Base-by-base conservation (phyloP, 2,113 vertebrate genomes). In the Mellivora capensis region DNA sequence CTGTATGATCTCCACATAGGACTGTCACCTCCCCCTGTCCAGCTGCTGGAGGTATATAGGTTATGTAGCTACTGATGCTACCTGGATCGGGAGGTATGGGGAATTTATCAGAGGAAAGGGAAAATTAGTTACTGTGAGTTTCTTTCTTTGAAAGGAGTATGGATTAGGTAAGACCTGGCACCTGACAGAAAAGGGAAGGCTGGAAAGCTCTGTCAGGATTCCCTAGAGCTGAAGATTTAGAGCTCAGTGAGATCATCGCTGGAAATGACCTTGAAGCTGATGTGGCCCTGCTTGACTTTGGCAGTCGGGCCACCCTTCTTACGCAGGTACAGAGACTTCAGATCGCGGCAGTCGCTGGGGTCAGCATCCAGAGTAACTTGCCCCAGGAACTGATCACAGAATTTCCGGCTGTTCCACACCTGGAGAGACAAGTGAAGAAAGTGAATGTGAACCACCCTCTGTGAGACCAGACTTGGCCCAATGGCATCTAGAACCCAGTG, bases 361-460 rank as follows among this genome's bases (percentile, higher is more conserved):
- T 98, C 97, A 1, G 99, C 99, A 7, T 99, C 95, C 97, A 99
- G 96, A 90, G 99, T 98, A 34, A 99, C 99, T 96, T 99, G 99
- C 61, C 99, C 99, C 94, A 99, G 98, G 77, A 99, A 99, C 94
- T 98, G 98, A 97, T 99, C 99, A 34, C 99, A 98, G 52, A 99
- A 98, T 12, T 98, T 87, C 0, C 98, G 98, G 91, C 98, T 99
- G 98, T 99, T 99, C 99, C 99, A 99, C 42, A 99, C 98, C 99
- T 99, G 93, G 2, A 21, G 67, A 93, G 12, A 39, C 31, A 97
- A 97, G 42, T 89, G 20, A 79, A 85, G 31, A n/a, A 18, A 93
- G 67, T 71, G 72, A 93, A 88, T 57, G 84, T 11, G n/a, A 72
- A 72, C 44, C 96, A 87, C 4, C 31, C 5, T 91, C 37, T 80